phyloP scores from a whole-genome alignment of 2,888 invertebrate species.

The Megastigmus dorsalis region DNA sequence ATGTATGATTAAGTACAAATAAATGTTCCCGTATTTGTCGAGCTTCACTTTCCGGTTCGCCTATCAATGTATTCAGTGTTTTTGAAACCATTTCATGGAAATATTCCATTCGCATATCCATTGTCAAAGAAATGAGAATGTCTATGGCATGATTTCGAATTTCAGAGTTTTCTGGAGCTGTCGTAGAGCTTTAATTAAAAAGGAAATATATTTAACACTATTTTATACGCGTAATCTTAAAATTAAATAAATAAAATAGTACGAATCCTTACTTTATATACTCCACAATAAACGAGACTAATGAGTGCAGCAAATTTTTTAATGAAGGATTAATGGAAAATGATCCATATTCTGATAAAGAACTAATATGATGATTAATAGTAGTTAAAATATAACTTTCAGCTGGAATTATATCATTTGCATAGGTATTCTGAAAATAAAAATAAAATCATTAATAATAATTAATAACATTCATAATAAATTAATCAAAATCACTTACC shows the following conservation, averaged over 20 bases:
- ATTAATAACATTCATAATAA: conserved; percentile 15
- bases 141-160: conserved; percentile 80
- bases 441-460: neutral
- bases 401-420: conserved; percentile 87
- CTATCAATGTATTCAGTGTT: conserved; percentile 80
- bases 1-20: conserved; percentile 81
- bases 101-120: conserved; percentile 86
- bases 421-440: conserved; percentile 79
- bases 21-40: conserved; percentile 80
- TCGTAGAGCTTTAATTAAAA: conserved; percentile 65
- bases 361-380: conserved; percentile 81
- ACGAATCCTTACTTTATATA: conserved; percentile 76
- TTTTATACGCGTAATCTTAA: conserved; percentile 8
- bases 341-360: conserved; percentile 78
- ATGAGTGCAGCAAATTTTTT: conserved; percentile 80
- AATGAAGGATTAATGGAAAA: conserved; percentile 80
- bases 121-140: conserved; percentile 84
- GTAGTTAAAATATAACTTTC: conserved; percentile 89
- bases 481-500: conserved; percentile 70
- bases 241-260: conserved; percentile 7
- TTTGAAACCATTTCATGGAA: conserved; percentile 80
- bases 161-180: conserved; percentile 79
- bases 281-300: conserved; percentile 81
- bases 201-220: neutral
- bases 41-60: conserved; percentile 80